Percentiles rank a stretch among this genome's conserved stretches.
Conservation (phyloP, 1,140 invertebrate genomes). For the Apis florea region DNA sequence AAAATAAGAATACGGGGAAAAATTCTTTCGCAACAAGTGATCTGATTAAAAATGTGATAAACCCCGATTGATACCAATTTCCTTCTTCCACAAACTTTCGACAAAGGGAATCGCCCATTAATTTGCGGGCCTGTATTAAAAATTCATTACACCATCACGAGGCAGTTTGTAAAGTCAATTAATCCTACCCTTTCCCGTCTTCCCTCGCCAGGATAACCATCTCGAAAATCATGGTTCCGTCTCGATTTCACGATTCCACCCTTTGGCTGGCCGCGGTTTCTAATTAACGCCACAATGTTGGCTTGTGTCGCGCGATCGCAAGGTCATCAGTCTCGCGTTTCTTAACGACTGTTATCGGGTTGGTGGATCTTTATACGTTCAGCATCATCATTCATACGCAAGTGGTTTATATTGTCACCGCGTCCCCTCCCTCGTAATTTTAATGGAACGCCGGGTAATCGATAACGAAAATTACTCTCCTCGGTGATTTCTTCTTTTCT, state of each 20-base stretch:
- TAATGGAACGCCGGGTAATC: slow-evolving; percentile 30
- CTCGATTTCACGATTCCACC: slow-evolving; percentile 8
- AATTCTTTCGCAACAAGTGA: too few relatives aligned
- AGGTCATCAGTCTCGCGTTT: slow-evolving; percentile 16
- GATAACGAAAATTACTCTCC: slow-evolving; percentile 28
- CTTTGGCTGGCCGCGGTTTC: background rate
- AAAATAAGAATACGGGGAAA: too few relatives aligned
- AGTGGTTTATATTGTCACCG: slow-evolving; percentile 27
- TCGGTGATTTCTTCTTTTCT: background rate
- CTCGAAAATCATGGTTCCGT: background rate
- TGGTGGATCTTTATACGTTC: background rate
- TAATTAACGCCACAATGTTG: slow-evolving; percentile 23
- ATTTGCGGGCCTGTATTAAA: background rate
- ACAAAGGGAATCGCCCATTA: too few relatives aligned
- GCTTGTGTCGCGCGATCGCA: background rate
- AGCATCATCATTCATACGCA: slow-evolving; percentile 26
- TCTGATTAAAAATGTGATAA: too few relatives aligned
- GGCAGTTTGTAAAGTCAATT: background rate
- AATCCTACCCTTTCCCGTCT: background rate
- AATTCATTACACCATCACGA: background rate
- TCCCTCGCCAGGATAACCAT: background rate
- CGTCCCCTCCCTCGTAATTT: slow-evolving; percentile 16
- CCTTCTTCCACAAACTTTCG: too few relatives aligned
- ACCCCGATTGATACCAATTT: too few relatives aligned
- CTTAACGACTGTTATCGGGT: background rate